Evolutionary conservation across 2,113 vertebrate species (phyloP).

Genomic region (Merops nubicus): DNA sequence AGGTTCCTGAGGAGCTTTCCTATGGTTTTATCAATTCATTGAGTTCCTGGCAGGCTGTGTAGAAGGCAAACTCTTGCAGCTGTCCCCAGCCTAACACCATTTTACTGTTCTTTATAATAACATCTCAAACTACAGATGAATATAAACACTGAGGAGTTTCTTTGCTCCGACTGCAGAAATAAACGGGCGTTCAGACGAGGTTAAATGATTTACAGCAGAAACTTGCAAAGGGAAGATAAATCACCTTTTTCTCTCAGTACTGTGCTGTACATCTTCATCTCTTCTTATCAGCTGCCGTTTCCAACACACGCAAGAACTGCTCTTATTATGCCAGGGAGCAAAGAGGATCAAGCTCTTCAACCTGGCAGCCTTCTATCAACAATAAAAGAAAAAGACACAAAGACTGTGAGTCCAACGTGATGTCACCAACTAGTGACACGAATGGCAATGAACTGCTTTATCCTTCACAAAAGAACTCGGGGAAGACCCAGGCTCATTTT

Average conservation of each 20-base stretch:
- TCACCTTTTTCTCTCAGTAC: not conserved
- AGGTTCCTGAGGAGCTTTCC: too few relatives aligned
- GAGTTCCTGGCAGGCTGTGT: not conserved
- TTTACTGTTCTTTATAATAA: not conserved
- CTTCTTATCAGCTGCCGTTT: conserved; percentile 22
- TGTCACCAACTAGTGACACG: not conserved
- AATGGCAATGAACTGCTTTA: not conserved
- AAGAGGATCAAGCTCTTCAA: conserved; percentile 15
- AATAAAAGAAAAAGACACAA: conserved; percentile 3
- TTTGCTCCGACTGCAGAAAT: not conserved
- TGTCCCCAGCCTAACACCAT: not conserved
- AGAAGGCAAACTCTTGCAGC: not conserved
- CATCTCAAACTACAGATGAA: not conserved
- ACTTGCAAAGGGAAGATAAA: not conserved
- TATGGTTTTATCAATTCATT: not conserved
- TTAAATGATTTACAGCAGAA: not conserved
- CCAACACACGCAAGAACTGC: not conserved
- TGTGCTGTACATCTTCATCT: not conserved
- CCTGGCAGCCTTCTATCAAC: not conserved
- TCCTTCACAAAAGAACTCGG: not conserved
- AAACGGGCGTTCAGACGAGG: not conserved
- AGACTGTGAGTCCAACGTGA: not conserved
- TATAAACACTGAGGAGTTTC: not conserved
- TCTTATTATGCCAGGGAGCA: not conserved
- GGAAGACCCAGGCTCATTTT: not conserved